Conservation (phyloP, 2,888 invertebrate species). For the Drosophila crucigera region DNA sequence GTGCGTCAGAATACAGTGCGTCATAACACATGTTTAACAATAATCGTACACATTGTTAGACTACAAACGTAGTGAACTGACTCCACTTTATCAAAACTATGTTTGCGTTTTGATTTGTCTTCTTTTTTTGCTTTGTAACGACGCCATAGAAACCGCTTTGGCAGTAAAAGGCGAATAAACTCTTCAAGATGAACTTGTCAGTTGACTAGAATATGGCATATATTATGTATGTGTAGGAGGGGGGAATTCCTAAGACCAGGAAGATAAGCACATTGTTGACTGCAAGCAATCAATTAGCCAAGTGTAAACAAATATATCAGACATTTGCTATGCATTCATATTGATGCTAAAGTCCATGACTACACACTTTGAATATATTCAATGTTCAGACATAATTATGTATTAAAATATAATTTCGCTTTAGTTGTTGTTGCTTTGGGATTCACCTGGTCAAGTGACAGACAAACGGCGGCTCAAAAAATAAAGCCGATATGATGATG, state of each 20-base stretch:
- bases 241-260: slow-evolving; percentile 44
- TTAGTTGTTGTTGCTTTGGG: slow-evolving; percentile 39
- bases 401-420: slow-evolving; percentile 4
- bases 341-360: slow-evolving; percentile 9
- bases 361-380: slow-evolving; percentile 3
- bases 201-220: slow-evolving; percentile 51
- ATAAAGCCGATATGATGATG: slow-evolving; percentile 24
- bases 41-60: not conserved
- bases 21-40: slow-evolving; percentile 3
- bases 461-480: slow-evolving; percentile 13
- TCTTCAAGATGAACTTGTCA: slow-evolving; percentile 75
- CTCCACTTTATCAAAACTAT: slow-evolving; percentile 6
- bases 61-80: slow-evolving; percentile 4
- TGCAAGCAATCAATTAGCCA: slow-evolving; percentile 3
- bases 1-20: not conserved
- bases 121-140: slow-evolving; percentile 43
- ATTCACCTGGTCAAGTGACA: slow-evolving; percentile 59
- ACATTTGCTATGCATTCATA: not conserved
- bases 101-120: slow-evolving; percentile 3
- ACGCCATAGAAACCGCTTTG: slow-evolving; percentile 67
- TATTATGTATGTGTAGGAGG: not conserved
- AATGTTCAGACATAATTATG: slow-evolving; percentile 39
- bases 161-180: slow-evolving; percentile 71
- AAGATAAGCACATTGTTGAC: slow-evolving; percentile 26
- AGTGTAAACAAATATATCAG: slow-evolving; percentile 7